These are phyloP conservation scores for Aurelia sp. DNA, from an alignment of 30 jellyfish, hydroid and myxozoan genomes.

Conservation along the genomic window DNA sequence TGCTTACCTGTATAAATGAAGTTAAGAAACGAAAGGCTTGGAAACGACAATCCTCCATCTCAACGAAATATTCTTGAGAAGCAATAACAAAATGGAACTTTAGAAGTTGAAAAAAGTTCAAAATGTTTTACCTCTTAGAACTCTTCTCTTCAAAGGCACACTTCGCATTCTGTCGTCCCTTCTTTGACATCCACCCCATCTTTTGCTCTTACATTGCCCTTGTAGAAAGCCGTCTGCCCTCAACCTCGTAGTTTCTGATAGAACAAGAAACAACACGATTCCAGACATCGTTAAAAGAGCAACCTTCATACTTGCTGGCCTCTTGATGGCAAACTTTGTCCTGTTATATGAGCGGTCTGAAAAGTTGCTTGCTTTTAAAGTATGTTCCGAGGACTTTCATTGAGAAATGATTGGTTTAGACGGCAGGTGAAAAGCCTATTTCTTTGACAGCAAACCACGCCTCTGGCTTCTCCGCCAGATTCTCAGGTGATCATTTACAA, in stretches of 20 bases:
- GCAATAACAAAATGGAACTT: too few relatives aligned
- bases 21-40: too few relatives aligned
- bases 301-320: conserved; percentile 12
- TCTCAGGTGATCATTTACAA: too few relatives aligned
- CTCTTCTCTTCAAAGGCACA: conserved; percentile 7
- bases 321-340: neutral
- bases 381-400: conserved; percentile 1
- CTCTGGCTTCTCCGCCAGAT: neutral
- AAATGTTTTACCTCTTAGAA: neutral
- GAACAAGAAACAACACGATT: conserved; percentile 7
- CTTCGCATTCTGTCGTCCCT: neutral
- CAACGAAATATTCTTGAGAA: too few relatives aligned
- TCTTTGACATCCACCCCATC: conserved; percentile 57
- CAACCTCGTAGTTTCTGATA: conserved; percentile 6
- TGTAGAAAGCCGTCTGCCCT: conserved; percentile 29
- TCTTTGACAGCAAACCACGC: conserved; percentile 47
- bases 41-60: neutral
- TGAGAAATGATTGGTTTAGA: conserved; percentile 6
- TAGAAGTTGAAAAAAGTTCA: too few relatives aligned
- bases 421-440: conserved; percentile 16
- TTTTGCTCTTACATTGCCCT: conserved; percentile 44
- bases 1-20: too few relatives aligned
- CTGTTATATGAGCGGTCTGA: neutral
- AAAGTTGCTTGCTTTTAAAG: conserved; percentile 22
- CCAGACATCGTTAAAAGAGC: conserved; percentile 4